Base-by-base conservation (phyloP, 2,888 invertebrate species). In the Volucella inflata region DNA sequence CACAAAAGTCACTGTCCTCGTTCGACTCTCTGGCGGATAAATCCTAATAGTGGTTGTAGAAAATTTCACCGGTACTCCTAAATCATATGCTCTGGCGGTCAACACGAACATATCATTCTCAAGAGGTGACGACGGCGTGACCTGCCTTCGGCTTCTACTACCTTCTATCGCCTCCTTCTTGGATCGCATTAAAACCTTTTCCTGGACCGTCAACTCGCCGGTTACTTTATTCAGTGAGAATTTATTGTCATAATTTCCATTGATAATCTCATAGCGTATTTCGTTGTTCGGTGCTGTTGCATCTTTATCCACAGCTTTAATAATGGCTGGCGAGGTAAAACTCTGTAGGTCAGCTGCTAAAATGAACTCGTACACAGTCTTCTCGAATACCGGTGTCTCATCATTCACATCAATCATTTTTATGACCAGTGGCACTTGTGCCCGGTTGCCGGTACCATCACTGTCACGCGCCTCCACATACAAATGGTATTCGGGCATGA, bases 391-490 rank as follows among this genome's bases (percentile, higher is more conserved):
- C 48, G 98, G 98, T 72, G 95, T 94, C 92, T 98, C 95, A 92
- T 98, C 98, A 91, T 98, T 98, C 74, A 96, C 95, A 93, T 95
- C 95, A 89, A 96, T 93, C 88, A 98, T 93, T 92, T 95, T 95
- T 89, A 97, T 94, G 88, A 95, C 94, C 88, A 97, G 93, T 89
- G 95, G 95, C 89, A 96, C 91, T 87, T 95, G 95, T 55, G 96
- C 95, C 88, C 94, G 94, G 90, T 96, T 95, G 77, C 97, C 97
- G 89, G 94, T 93, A 70, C 97, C 97, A 89, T 97, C 95, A 90
- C 96, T 96, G 92, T 98, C 98, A 87, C 96, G 94, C 83, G 98
- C 98, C 93, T 96, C 96, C 85, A 98, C 96, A 90, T 95, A 95
- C 88, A 98, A 94, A 91, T 95, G 94, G 91, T 97, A 94, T 88